These are phyloP conservation scores for Corydoras sp. DNA, from an alignment of 2,113 vertebrate species.

Conservation along the genomic window DNA sequence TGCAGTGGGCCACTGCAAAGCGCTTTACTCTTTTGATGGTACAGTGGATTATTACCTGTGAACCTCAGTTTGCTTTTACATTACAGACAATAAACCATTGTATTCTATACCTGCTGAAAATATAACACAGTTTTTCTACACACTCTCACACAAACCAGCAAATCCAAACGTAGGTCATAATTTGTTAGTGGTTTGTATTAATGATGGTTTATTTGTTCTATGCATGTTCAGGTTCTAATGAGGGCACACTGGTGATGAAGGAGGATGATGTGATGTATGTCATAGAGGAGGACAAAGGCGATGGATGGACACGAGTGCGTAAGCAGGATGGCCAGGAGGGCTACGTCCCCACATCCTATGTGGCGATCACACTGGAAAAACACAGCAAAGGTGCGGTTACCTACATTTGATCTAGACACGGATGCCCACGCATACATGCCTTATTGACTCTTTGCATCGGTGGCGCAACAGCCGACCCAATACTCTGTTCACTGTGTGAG, in stretches of 20 bases:
- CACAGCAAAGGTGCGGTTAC: conserved; percentile 99
- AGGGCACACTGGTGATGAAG: conserved; percentile 93
- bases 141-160: too few relatives aligned
- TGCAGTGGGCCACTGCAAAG: conserved; percentile 95
- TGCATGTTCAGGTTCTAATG: conserved; percentile 80
- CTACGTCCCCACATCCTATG: conserved; percentile 96
- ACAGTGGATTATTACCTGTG: conserved; percentile 25
- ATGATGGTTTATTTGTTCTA: too few relatives aligned
- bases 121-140: too few relatives aligned
- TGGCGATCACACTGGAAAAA: conserved; percentile 97
- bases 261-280: conserved; percentile 93
- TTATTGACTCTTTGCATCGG: too few relatives aligned
- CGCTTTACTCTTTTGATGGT: conserved; percentile 95
- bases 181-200: not conserved
- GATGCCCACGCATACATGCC: not conserved
- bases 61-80: too few relatives aligned
- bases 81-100: too few relatives aligned
- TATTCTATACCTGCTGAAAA: too few relatives aligned
- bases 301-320: conserved; percentile 94
- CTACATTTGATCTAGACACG: conserved; percentile 82
- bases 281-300: conserved; percentile 97
- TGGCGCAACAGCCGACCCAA: not conserved
- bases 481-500: conserved; percentile 66
- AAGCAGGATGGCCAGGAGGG: conserved; percentile 94
- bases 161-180: too few relatives aligned